Conservation (phyloP, 1,140 invertebrate species). For the Ylistrum balloti region DNA sequence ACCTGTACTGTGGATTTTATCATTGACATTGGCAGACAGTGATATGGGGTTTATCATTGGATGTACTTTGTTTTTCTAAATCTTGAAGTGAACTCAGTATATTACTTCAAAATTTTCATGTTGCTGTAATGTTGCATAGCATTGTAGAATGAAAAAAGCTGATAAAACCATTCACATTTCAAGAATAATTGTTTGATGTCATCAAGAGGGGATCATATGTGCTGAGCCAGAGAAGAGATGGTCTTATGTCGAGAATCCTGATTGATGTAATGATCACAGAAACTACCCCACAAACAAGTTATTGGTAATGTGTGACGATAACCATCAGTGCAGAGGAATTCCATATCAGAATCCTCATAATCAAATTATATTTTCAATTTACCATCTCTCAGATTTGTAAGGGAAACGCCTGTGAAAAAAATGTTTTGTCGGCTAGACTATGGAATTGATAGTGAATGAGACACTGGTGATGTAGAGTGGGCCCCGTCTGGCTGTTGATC, state of each 20-base stretch:
- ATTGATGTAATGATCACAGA: neutral
- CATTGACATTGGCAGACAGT: too few relatives aligned
- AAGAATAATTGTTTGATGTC: neutral
- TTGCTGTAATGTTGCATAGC: too few relatives aligned
- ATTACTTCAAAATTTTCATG: too few relatives aligned
- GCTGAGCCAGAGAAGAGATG: neutral
- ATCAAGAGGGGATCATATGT: neutral
- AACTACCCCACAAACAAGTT: neutral
- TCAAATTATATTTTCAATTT: conserved; percentile 36
- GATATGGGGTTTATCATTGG: too few relatives aligned
- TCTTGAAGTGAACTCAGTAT: too few relatives aligned
- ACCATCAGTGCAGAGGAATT: neutral
- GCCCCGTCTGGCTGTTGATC: neutral
- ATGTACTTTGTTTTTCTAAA: too few relatives aligned
- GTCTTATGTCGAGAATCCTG: neutral
- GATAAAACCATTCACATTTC: too few relatives aligned
- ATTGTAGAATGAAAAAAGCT: too few relatives aligned
- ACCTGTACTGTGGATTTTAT: too few relatives aligned
- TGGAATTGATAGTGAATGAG: conserved; percentile 1
- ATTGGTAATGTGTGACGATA: neutral
- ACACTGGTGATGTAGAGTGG: neutral
- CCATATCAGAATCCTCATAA: conserved; percentile 13
- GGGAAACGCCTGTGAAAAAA: conserved; percentile 21
- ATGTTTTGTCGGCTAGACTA: neutral
- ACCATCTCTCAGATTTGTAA: conserved; percentile 9